Percentiles rank a stretch among this genome's conserved stretches.
Evolutionary conservation across 2,113 vertebrate genomes (phyloP).

Genomic region (Bambusicola thoracicus): DNA sequence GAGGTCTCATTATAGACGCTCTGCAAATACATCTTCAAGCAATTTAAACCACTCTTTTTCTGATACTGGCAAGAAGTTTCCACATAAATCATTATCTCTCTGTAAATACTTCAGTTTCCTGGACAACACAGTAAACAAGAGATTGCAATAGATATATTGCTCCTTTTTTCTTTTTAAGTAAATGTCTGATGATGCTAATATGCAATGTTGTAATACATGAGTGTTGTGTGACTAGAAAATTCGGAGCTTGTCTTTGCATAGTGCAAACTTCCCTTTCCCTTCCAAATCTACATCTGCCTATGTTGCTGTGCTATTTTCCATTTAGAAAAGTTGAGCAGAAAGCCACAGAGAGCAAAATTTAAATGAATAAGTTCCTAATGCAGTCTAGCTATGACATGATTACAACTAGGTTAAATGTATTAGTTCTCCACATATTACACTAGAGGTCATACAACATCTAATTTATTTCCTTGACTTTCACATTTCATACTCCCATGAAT

Average conservation of each 20-base stretch:
- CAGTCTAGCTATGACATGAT: slow-evolving; percentile 27
- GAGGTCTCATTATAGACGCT: not conserved
- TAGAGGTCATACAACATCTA: slow-evolving; percentile 60
- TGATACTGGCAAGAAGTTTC: not conserved
- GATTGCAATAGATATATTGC: not conserved
- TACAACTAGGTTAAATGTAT: slow-evolving; percentile 60
- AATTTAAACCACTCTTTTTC: not conserved
- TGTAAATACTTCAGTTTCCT: not conserved
- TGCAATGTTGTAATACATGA: not conserved
- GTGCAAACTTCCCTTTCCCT: not conserved
- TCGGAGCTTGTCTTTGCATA: not conserved
- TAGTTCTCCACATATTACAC: slow-evolving; percentile 50
- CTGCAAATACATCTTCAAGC: not conserved
- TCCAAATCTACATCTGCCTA: not conserved
- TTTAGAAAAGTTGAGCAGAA: not conserved
- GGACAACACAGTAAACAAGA: not conserved
- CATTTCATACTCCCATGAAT: slow-evolving; percentile 59
- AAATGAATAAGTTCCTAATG: slow-evolving; percentile 50
- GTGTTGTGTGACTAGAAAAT: not conserved
- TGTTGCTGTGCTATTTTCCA: not conserved
- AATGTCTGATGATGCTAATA: not conserved
- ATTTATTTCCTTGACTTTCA: slow-evolving; percentile 63
- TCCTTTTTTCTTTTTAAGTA: not conserved
- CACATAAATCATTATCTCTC: not conserved
- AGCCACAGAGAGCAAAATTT: not conserved